Evolutionary conservation across 2,888 invertebrate genomes (phyloP), one percentile per base, ranked within the genome.

Genomic region (Augochlorella aurata): DNA sequence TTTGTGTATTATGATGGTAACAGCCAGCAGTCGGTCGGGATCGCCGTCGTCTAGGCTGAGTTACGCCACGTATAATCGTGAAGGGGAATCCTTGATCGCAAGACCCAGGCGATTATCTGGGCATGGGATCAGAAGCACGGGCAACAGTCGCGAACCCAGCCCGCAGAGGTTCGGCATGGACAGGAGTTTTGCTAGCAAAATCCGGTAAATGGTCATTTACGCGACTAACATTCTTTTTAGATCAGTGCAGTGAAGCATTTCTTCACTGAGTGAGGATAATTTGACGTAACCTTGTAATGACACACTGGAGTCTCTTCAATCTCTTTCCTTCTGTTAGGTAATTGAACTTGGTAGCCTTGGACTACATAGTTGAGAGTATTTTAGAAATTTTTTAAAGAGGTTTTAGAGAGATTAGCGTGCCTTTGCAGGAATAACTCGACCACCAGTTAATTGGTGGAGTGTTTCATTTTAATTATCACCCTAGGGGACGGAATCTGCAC

Each of bases 11-110:
- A 54, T 38, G 24, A 69, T n/a, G 29, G 29, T n/a, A 93, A 47
- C 94, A 98, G 98, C 99, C 10, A 97, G 98, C 69, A 98, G 98
- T 88, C 95, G 99, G 61, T 98, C 98, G 7, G 98, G 98, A 73
- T 99, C 99, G 0, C 99, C 99, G 0, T 97, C 98, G 77, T 97
- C 98, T 0, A 96, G 98, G 83, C 94, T 97, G 85, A 96, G 96
- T 78, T 97, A 97, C 91, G 95, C 96, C 78, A 96, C 96, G 38
- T 96, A 96, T 89, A 94, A 94, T 86, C 95, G 95, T 75, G 95
- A 91, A 91, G 93, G 95, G 91, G 95, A 91, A 94, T 95, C 74
- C 76, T 86, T 91, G 67, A 86, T 93, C 73, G 82, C 94, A 4
- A 94, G 97, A 85, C 95, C 96, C 2, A 95, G 95, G 78, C 94